Base-by-base conservation (phyloP, 2,797 vertebrate genomes). In the Parauchenoglanis punctatus region DNA sequence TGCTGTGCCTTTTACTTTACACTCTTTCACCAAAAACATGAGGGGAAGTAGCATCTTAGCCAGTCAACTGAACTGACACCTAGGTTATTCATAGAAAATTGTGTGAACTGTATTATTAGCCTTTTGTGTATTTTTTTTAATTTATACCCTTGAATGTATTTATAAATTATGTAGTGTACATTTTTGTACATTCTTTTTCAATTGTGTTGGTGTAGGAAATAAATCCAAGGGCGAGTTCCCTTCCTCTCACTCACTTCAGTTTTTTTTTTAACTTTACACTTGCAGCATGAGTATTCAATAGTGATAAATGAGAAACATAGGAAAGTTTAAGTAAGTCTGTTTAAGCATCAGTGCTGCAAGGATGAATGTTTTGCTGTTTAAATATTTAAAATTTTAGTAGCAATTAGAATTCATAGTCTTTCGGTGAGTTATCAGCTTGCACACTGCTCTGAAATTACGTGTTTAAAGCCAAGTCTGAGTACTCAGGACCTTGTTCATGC, bases 111-210 rank as follows among this genome's bases (percentile, higher is more conserved):
- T 94, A 92, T 91, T 93, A 93, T 87, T 91, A 93, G 91, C 93
- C 92, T 92, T 94, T 82, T 91, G 92, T 95, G 52, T 85, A 92
- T 89, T 93, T 96, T 96, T 96, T 95, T 93, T 95, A 95, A 96
- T 97, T 96, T 97, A 97, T 96, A 95, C 94, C 92, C 96, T 89
- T 40, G 76, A 96, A 95, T 96, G 95, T 98, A 98, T 98, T 97
- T 98, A 98, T 98, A 95, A 97, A 96, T 96, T 95, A 95, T 95
- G 93, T 95, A 96, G 93, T 97, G 93, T 94, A 97, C 91, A 96
- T 95, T 94, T 89, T 87, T 98, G 96, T 97, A 97, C 96, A 97
- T 97, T 63, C 65, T 54, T 15, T 84, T 72, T 91, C 90, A 93
- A 89, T 92, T 92, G 80, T 92, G 77, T 93, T 88, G 89, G 90